Evolutionary conservation across 2,888 invertebrate genomes (phyloP).

Genomic region (Agonopterix subpropinquella): DNA sequence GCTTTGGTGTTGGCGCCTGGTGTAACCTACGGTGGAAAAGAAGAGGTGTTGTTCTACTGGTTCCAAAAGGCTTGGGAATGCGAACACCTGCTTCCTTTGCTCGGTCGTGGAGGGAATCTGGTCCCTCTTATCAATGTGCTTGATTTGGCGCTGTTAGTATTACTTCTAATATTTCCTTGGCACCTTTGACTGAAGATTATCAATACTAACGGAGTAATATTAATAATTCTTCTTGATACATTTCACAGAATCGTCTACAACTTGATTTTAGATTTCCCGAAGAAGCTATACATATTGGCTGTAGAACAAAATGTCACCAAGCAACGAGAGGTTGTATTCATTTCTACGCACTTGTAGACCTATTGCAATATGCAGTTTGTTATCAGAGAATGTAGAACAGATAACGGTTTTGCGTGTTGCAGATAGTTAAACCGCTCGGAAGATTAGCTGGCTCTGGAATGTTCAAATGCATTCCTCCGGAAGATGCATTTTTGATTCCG

Average conservation of each 20-base stretch:
- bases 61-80: conserved; percentile 82
- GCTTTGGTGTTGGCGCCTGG: conserved; percentile 74
- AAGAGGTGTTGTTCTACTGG: conserved; percentile 77
- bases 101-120: conserved; percentile 74
- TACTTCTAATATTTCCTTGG: not conserved
- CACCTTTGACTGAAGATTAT: no score
- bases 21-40: conserved; percentile 77
- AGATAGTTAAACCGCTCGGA: conserved; percentile 76
- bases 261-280: conserved; percentile 69
- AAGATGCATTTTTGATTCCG: conserved; percentile 75
- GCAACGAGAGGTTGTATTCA: conserved; percentile 50
- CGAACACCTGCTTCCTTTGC: conserved; percentile 73
- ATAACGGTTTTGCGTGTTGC: conserved; percentile 19
- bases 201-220: not conserved
- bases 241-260: conserved; percentile 60
- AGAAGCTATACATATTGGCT: conserved; percentile 77
- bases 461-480: conserved; percentile 69
- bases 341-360: not conserved
- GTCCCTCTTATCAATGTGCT: conserved; percentile 79
- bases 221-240: not conserved
- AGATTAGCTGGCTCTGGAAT: conserved; percentile 69
- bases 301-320: conserved; percentile 76
- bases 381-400: not conserved
- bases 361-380: not conserved
- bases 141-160: conserved; percentile 74